Conservation (phyloP, 2,888 invertebrate genomes). For the Silvanus unidentatus region DNA sequence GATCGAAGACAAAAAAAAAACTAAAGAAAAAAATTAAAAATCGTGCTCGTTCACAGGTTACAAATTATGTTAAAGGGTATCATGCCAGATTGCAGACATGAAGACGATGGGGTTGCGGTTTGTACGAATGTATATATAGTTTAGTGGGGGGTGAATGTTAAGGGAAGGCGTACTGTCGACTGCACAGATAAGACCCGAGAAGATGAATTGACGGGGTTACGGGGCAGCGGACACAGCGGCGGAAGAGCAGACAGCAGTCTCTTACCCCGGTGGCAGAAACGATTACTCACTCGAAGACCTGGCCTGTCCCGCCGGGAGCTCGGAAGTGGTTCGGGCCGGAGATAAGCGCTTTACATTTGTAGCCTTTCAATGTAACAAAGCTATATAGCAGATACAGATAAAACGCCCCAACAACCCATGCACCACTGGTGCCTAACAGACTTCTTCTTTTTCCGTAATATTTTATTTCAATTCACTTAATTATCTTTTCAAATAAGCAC, state of each 20-base stretch:
- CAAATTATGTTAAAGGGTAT: conserved; percentile 1
- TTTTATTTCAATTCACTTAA: conserved; percentile 5
- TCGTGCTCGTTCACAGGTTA: too few species aligned
- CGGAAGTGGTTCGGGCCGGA: conserved; percentile 42
- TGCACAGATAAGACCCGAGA: conserved; percentile 35
- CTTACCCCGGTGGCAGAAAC: conserved; percentile 44
- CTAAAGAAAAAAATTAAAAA: too few species aligned
- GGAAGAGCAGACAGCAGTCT: conserved; percentile 46
- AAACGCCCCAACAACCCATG: too few species aligned
- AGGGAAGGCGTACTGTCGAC: conserved; percentile 23
- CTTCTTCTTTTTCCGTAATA: background rate
- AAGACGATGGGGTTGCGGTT: too few species aligned
- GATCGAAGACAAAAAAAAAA: too few species aligned
- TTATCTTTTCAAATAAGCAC: conserved; percentile 6
- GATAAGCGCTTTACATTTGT: conserved; percentile 46
- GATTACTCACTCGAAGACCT: conserved; percentile 42
- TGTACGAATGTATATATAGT: background rate
- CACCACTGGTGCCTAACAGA: background rate
- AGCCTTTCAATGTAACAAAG: conserved; percentile 37
- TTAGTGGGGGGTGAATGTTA: background rate
- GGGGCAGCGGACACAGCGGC: conserved; percentile 43
- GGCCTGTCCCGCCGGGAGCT: conserved; percentile 35
- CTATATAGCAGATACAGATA: conserved; percentile 2
- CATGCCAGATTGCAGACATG: too few species aligned
- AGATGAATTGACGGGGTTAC: conserved; percentile 45